Percentiles rank a stretch among this genome's conserved stretches.
phyloP scores from a whole-genome alignment of 2,888 invertebrate genomes.

The Metellina segmentata region DNA sequence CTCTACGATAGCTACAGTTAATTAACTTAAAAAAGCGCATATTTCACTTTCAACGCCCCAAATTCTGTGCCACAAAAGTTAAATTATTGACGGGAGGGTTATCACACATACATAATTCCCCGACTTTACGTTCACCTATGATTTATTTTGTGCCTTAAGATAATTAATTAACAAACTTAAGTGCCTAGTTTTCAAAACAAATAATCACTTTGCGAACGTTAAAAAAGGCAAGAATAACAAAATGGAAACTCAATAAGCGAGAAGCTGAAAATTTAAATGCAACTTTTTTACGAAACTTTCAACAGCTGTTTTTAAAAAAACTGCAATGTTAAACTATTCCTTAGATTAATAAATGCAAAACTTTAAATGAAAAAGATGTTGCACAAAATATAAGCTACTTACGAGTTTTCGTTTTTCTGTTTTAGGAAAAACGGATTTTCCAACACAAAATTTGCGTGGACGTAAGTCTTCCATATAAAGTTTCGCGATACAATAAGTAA shows the following conservation, averaged over 20 bases:
- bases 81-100: too few relatives aligned
- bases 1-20: too few relatives aligned
- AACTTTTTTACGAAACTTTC: not conserved
- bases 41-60: too few relatives aligned
- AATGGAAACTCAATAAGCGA: not conserved
- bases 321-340: not conserved
- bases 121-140: too few relatives aligned
- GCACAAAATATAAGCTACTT: not conserved
- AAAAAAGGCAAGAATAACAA: not conserved
- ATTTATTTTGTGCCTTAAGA: too few relatives aligned
- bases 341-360: not conserved
- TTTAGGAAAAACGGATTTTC: not conserved
- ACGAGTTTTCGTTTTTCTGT: not conserved
- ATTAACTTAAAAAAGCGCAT: too few relatives aligned
- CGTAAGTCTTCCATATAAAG: not conserved
- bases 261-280: not conserved
- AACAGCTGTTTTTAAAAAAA: not conserved
- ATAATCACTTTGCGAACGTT: not conserved
- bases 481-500: not conserved
- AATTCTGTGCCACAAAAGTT: too few relatives aligned
- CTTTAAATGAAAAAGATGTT: not conserved
- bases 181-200: too few relatives aligned
- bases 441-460: not conserved
- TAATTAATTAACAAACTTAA: too few relatives aligned
- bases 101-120: too few relatives aligned